These are phyloP conservation scores for Scalopus aquaticus DNA, from an alignment of 2,113 vertebrate species.

Conservation along the genomic window DNA sequence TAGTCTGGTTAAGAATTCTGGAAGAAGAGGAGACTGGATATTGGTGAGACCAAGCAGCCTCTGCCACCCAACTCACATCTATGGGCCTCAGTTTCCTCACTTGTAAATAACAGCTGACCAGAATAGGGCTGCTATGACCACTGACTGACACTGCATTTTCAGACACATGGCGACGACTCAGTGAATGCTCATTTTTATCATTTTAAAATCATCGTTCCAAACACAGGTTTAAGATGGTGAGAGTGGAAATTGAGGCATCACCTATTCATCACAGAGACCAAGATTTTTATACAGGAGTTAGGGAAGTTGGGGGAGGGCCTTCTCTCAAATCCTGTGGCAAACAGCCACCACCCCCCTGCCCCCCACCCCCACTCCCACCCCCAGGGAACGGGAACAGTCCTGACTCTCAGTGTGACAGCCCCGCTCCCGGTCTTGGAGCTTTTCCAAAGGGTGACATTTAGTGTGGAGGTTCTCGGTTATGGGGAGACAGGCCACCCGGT, in stretches of 20 bases:
- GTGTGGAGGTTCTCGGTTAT: not conserved
- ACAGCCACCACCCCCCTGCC: no score
- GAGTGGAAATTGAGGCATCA: not conserved
- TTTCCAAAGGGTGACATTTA: not conserved
- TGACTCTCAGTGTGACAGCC: not conserved
- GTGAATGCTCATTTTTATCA: not conserved
- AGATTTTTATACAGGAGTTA: not conserved
- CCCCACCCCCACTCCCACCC: no score
- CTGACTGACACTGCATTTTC: not conserved
- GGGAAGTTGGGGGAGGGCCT: not conserved
- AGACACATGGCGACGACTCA: not conserved
- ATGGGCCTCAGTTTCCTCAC: not conserved
- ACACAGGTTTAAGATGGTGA: not conserved
- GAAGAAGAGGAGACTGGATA: not conserved
- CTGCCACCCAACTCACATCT: not conserved
- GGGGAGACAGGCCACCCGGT: not conserved
- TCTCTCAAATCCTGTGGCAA: not conserved
- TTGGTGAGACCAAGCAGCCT: not conserved
- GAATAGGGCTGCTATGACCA: not conserved
- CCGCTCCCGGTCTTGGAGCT: not conserved
- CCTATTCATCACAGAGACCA: fast-evolving
- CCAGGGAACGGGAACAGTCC: not conserved
- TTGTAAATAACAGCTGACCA: fast-evolving
- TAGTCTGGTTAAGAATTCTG: not conserved
- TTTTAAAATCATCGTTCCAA: not conserved